Conservation (phyloP, 2,113 vertebrate species). For the Strigops habroptila region DNA sequence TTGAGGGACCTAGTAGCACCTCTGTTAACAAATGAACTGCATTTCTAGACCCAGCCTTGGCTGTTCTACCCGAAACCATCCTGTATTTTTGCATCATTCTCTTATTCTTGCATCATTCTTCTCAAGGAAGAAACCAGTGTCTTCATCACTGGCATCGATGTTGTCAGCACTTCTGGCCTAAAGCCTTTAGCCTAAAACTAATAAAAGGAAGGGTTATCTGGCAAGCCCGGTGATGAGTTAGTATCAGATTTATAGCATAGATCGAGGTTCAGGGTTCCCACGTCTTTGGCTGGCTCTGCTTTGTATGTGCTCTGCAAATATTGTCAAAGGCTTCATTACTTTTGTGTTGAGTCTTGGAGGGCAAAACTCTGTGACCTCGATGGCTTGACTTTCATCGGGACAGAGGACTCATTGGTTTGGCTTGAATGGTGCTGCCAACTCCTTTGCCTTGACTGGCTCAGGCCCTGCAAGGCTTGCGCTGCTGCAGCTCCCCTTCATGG, state of each 20-base stretch:
- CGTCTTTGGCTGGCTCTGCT: background rate
- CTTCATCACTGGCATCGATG: background rate
- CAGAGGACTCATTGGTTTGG: no score
- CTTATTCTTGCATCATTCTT: background rate
- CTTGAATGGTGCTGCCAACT: background rate
- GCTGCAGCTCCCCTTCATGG: background rate
- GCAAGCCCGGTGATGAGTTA: background rate
- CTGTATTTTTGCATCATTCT: background rate
- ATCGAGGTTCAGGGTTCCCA: background rate
- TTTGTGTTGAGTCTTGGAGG: background rate
- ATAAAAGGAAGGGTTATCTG: background rate
- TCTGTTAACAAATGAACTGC: background rate
- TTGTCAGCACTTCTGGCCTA: background rate
- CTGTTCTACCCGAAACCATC: background rate
- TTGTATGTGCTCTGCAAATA: background rate
- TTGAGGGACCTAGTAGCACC: fast-evolving
- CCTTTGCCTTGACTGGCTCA: background rate
- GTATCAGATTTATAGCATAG: background rate
- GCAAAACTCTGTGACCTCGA: background rate
- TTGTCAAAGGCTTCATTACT: background rate
- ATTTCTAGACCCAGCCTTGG: background rate
- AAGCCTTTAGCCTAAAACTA: background rate
- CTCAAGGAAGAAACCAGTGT: background rate
- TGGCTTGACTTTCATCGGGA: background rate
- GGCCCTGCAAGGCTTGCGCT: background rate